Percentiles rank a stretch among this genome's conserved stretches.
phyloP scores from a whole-genome alignment of 53 echinoderm and acorn worm genomes.

The Patiria pectinifera region DNA sequence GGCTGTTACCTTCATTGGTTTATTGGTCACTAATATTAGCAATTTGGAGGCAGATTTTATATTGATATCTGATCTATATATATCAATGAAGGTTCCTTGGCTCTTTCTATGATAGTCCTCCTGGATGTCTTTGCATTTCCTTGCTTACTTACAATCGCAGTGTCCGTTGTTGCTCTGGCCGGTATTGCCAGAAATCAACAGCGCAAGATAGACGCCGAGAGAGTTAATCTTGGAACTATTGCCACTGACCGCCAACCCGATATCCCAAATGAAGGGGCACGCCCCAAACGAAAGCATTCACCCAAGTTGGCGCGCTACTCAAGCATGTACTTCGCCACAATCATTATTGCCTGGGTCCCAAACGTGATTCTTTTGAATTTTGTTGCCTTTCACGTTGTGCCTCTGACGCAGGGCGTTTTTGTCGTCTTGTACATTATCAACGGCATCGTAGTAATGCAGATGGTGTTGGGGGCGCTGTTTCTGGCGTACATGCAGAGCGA shows the following conservation, averaged over 20 bases:
- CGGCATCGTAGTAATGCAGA: not conserved
- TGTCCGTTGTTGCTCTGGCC: not conserved
- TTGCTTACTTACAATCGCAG: not conserved
- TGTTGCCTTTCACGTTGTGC: not conserved
- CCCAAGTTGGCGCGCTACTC: not conserved
- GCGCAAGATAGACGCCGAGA: not conserved
- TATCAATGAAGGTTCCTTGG: too few relatives aligned
- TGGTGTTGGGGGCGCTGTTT: slow-evolving; percentile 11
- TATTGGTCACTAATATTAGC: not conserved
- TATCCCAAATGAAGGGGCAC: not conserved
- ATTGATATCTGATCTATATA: not conserved
- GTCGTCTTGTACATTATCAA: not conserved
- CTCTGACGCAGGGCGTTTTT: not conserved
- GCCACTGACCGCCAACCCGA: not conserved
- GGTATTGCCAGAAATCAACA: slow-evolving; percentile 16
- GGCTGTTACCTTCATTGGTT: not conserved
- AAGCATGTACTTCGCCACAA: not conserved
- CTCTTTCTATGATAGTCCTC: not conserved
- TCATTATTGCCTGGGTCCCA: not conserved
- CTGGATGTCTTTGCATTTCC: not conserved
- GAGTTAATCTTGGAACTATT: not conserved
- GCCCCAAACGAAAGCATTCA: not conserved
- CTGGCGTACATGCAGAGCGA: not conserved
- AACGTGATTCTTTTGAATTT: not conserved
- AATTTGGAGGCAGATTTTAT: not conserved